Conservation (phyloP, 2,888 invertebrate genomes). For the Thymelicus sylvestris region DNA sequence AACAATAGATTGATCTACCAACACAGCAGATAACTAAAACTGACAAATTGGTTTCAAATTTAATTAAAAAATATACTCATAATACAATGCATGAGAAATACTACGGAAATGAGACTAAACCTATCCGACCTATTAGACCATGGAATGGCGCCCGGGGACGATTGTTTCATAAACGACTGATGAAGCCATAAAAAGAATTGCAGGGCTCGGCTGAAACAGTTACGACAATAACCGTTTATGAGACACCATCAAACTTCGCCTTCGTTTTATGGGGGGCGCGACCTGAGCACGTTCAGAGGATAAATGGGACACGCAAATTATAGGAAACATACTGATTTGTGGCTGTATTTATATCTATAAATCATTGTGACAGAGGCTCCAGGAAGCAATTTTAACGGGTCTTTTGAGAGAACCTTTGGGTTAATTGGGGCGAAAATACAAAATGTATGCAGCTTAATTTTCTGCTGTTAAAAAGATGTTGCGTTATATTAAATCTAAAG, state of each 20-base stretch:
- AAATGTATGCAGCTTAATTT: too few relatives aligned
- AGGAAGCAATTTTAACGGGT: too few relatives aligned
- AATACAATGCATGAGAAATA: neutral
- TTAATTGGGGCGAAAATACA: too few relatives aligned
- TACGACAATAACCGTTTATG: constrained; percentile 30
- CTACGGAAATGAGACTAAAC: neutral
- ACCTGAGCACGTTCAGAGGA: neutral
- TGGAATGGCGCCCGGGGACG: neutral
- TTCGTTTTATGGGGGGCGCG: constrained; percentile 14
- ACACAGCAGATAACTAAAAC: too few relatives aligned
- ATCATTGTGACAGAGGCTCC: too few relatives aligned
- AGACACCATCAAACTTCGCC: constrained; percentile 29
- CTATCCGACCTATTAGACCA: neutral
- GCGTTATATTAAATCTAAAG: too few relatives aligned
- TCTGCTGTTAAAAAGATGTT: too few relatives aligned
- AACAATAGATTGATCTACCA: too few relatives aligned
- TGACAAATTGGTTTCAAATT: too few relatives aligned
- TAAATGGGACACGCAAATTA: constrained; percentile 6
- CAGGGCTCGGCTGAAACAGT: constrained; percentile 21
- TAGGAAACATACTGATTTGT: neutral
- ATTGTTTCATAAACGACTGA: constrained; percentile 25
- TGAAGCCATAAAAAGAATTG: constrained; percentile 39
- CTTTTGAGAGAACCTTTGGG: too few relatives aligned
- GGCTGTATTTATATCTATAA: neutral
- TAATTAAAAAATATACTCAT: too few relatives aligned